Conservation (phyloP, 2,113 vertebrate genomes). For the Entelurus aequoreus region DNA sequence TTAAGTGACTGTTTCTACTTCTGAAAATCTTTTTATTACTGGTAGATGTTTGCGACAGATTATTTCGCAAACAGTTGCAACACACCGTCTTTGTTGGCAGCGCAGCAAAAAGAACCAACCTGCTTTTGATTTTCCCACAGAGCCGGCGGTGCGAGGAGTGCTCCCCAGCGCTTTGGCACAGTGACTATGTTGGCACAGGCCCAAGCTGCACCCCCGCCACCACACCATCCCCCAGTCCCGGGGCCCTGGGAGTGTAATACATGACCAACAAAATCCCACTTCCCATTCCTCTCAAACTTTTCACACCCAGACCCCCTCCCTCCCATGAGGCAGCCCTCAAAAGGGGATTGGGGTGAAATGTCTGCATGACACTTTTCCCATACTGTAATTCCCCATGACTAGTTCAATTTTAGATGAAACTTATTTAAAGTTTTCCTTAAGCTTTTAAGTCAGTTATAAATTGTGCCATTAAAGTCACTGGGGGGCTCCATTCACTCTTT, state of each 20-base stretch:
- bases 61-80: background rate
- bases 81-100: slow-evolving; percentile 9
- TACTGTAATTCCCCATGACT: slow-evolving; percentile 21
- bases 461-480: background rate
- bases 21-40: background rate
- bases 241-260: slow-evolving; percentile 62
- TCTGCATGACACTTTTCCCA: slow-evolving; percentile 46
- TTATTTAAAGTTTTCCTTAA: slow-evolving; percentile 2
- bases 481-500: background rate
- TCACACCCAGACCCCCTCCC: slow-evolving; percentile 37
- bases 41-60: background rate
- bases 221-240: slow-evolving; percentile 52
- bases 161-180: slow-evolving; percentile 59
- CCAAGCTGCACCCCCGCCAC: slow-evolving; percentile 53
- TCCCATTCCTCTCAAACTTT: slow-evolving; percentile 65
- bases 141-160: slow-evolving; percentile 46
- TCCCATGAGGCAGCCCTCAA: slow-evolving; percentile 35
- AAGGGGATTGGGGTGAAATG: slow-evolving; percentile 49
- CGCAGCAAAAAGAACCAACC: slow-evolving; percentile 47
- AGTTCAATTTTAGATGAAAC: background rate
- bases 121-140: slow-evolving; percentile 66
- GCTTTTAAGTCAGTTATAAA: slow-evolving; percentile 8
- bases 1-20: background rate
- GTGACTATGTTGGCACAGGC: slow-evolving; percentile 67
- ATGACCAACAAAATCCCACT: slow-evolving; percentile 69